Evolutionary conservation across 1,140 invertebrate genomes (phyloP), one percentile per base, ranked within the genome.

Genomic region (Drosophila micromelanica): DNA sequence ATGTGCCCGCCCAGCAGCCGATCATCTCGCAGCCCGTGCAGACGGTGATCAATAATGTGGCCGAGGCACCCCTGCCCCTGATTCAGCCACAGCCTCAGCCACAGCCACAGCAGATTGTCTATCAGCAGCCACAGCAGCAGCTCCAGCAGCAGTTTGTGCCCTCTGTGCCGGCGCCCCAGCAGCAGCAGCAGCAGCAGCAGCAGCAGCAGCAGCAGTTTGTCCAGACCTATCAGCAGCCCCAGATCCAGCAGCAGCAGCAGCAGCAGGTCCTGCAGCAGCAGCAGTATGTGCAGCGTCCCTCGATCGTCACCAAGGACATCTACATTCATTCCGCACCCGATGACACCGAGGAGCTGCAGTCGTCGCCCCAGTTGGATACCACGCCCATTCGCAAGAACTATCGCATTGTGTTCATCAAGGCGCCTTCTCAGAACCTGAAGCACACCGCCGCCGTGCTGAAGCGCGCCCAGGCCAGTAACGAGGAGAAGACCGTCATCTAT

Each of bases 371-470:
- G 7, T 37, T 80, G 30, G 90, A 91, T 11, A 86, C 43, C 32
- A 45, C 74, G 12, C 93, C 94, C 7, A 92, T 95, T 67, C 95
- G 96, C 92, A 96, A 96, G 79, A 96, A 97, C 92, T 96, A 96
- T 93, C 96, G 96, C 91, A 97, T 97, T 82, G 96, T 97, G 82
- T 97, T 97, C 94, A 96, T 97, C 92, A 96, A 96, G 93, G 96
- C 96, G 15, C 96, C 96, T 32, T 94, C 94, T 48, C 94, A 95
- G 42, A 94, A 94, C 79, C 94, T 95, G 35, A 94, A 94, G 72
- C 94, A 95, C 3, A 23, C 95, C 93, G 46, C 94, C 92, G 38
- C 92, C 94, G 95, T 96, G 46, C 91, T 94, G 59, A 90, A 84
- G 59, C 87, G 77, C 2, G 90, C 87, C 48, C 93, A 96, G 74